phyloP scores from a whole-genome alignment of 2,797 vertebrate species.

The Menidia menidia region DNA sequence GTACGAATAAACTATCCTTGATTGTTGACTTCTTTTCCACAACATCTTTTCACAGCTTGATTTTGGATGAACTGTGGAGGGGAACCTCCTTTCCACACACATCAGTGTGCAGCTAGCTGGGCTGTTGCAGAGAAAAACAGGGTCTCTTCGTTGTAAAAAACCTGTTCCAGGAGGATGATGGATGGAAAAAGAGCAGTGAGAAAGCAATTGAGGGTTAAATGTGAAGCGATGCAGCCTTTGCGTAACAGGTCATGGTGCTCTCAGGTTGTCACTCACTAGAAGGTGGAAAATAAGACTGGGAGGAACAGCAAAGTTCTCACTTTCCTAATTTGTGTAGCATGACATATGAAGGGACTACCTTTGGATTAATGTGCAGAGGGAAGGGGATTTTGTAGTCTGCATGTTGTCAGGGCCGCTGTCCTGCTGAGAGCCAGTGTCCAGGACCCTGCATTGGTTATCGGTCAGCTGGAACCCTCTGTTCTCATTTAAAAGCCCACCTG shows the following conservation, averaged over 20 bases:
- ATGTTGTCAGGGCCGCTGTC: constrained; percentile 54
- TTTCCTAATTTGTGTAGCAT: neutral
- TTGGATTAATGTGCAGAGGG: constrained; percentile 62
- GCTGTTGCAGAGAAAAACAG: constrained; percentile 57
- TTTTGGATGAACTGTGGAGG: neutral
- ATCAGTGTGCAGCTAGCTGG: constrained; percentile 62
- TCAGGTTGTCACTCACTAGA: constrained; percentile 61
- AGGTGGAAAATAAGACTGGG: constrained; percentile 70
- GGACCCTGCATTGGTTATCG: constrained; percentile 73
- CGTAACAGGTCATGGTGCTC: neutral
- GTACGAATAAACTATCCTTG: constrained; percentile 26
- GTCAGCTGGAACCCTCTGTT: constrained; percentile 64
- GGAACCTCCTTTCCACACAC: constrained; percentile 63
- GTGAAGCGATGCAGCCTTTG: neutral
- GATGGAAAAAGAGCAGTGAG: neutral
- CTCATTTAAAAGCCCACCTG: constrained; percentile 58
- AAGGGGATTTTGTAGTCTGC: constrained; percentile 52
- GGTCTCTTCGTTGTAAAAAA: constrained; percentile 63
- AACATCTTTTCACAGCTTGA: constrained; percentile 13
- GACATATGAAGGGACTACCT: neutral
- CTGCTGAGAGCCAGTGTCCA: constrained; percentile 19
- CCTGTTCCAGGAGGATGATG: constrained; percentile 20
- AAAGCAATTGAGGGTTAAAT: neutral
- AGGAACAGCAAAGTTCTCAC: neutral
- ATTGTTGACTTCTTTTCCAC: neutral